phyloP scores from a whole-genome alignment of 2,888 invertebrate species.

The Catocala sponsa region DNA sequence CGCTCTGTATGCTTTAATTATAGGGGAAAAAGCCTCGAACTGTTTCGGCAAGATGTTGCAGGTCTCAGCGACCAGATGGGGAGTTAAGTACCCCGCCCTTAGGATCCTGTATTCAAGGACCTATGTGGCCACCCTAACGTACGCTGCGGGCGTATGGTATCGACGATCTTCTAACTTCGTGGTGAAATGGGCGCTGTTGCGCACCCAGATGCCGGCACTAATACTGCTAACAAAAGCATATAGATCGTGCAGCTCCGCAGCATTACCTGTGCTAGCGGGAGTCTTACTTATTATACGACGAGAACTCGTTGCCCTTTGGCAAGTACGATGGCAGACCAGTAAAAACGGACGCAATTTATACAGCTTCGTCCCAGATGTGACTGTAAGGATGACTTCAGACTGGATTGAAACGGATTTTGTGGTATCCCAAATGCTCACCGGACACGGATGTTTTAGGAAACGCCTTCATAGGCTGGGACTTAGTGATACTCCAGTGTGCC shows the following conservation, averaged over 20 bases:
- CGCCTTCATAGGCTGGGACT: background rate
- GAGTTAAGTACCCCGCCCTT: slow-evolving; percentile 19
- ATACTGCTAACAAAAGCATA: too few species aligned
- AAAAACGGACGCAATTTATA: background rate
- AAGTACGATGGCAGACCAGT: background rate
- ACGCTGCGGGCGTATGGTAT: slow-evolving; percentile 28
- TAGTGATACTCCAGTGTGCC: too few species aligned
- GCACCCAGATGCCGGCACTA: too few species aligned
- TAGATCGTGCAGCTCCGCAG: too few species aligned
- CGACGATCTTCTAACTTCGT: background rate
- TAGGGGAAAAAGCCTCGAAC: background rate
- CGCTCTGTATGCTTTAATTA: too few species aligned
- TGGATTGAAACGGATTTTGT: slow-evolving; percentile 1
- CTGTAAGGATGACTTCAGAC: background rate
- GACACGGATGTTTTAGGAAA: background rate
- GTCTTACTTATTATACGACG: slow-evolving; percentile 20
- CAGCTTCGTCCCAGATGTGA: background rate
- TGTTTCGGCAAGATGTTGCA: slow-evolving; percentile 49
- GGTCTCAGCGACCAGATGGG: slow-evolving; percentile 49
- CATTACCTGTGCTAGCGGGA: slow-evolving; percentile 25
- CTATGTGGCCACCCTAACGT: slow-evolving; percentile 23
- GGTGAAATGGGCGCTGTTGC: too few species aligned
- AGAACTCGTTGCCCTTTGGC: slow-evolving; percentile 1
- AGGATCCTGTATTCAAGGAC: slow-evolving; percentile 5
- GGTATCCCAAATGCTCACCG: background rate